Percentiles rank a stretch among this genome's conserved stretches.
Conservation (phyloP, 2,113 vertebrate genomes). For the Macrotis lagotis region DNA sequence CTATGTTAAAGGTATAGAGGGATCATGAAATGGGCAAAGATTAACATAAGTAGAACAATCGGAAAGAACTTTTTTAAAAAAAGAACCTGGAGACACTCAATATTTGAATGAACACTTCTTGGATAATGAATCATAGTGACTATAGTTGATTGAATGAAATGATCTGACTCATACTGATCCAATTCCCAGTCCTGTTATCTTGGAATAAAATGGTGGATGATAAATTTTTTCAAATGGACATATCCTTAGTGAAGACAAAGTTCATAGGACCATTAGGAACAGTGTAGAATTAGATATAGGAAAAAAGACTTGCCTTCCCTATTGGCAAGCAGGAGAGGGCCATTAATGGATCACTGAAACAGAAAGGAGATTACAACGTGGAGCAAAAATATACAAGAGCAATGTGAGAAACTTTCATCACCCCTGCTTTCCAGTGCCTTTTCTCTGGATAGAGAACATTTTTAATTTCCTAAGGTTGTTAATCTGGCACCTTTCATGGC, state of each 20-base stretch:
- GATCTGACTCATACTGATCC: conserved; percentile 38
- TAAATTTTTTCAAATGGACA: conserved; percentile 23
- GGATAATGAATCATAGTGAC: conserved; percentile 27
- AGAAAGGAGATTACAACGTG: conserved; percentile 28
- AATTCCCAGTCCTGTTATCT: conserved; percentile 37
- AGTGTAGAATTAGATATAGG: conserved; percentile 36
- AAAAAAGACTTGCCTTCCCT: conserved; percentile 45
- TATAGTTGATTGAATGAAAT: conserved; percentile 13
- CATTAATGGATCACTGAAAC: conserved; percentile 68
- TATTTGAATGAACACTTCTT: conserved; percentile 3
- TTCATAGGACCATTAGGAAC: conserved; percentile 11
- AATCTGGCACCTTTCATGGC: conserved; percentile 78
- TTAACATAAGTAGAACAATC: neutral
- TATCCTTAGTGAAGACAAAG: conserved; percentile 6
- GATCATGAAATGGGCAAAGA: neutral
- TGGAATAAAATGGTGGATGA: conserved; percentile 37
- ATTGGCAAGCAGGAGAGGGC: conserved; percentile 44
- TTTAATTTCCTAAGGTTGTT: conserved; percentile 71
- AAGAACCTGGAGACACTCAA: neutral
- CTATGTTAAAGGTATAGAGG: neutral
- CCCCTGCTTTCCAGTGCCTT: conserved; percentile 54
- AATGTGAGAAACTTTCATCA: conserved; percentile 57
- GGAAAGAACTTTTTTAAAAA: conserved; percentile 8
- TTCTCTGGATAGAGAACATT: conserved; percentile 58
- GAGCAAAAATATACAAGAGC: conserved; percentile 45